Conservation (phyloP, 1,140 invertebrate genomes). For the Lamellibrachia luymesi region DNA sequence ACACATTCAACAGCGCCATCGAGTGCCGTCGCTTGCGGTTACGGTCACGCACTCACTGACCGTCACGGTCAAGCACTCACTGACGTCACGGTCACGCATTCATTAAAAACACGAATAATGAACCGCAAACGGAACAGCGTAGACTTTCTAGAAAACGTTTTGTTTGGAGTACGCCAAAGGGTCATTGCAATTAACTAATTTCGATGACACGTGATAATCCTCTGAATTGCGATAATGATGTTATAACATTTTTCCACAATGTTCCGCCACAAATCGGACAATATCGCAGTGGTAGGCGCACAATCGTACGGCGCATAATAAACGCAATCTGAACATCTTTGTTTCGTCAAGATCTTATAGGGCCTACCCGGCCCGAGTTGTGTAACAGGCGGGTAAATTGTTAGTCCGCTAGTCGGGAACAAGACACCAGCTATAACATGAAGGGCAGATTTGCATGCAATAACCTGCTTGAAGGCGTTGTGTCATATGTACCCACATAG, state of each 20-base stretch:
- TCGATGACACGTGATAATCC: background rate
- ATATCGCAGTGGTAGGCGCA: background rate
- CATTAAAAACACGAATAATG: background rate
- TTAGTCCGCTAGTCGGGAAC: too few relatives aligned
- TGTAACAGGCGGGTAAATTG: too few relatives aligned
- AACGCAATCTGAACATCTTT: background rate
- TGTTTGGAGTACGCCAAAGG: background rate
- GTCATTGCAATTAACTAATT: background rate
- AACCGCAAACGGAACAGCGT: background rate
- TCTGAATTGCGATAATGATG: background rate
- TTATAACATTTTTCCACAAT: background rate
- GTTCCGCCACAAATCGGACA: background rate
- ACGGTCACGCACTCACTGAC: too few relatives aligned
- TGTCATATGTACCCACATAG: background rate
- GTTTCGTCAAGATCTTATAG: background rate
- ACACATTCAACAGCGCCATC: background rate
- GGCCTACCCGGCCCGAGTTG: too few relatives aligned
- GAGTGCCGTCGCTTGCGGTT: background rate
- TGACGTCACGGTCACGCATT: background rate
- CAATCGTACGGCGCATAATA: background rate
- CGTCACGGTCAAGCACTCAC: background rate
- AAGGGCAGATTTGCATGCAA: background rate
- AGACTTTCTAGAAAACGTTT: background rate
- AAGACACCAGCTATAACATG: background rate
- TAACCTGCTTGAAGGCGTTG: background rate